phyloP scores from a whole-genome alignment of 2,888 invertebrate genomes.

The Tiphia femorata region DNA sequence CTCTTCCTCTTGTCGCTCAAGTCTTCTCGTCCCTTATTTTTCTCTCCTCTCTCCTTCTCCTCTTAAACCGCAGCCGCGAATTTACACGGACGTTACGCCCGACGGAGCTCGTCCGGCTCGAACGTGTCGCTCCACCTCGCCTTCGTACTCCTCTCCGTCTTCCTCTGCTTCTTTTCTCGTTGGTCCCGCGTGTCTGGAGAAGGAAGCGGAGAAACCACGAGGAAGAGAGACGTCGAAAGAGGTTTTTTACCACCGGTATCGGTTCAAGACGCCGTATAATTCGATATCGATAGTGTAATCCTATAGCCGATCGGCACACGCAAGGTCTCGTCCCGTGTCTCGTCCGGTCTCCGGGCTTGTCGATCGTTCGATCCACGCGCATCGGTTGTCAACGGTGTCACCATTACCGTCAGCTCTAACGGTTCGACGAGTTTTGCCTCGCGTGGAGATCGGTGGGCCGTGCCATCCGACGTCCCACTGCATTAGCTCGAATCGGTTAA shows the following conservation, averaged over 20 bases:
- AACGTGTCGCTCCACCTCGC: not conserved
- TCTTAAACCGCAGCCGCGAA: not conserved
- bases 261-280: conserved; percentile 68
- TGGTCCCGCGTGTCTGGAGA: no score
- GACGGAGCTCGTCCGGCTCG: not conserved
- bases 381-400: conserved; percentile 24
- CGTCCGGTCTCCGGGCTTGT: no score
- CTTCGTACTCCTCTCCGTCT: not conserved
- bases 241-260: conserved; percentile 55
- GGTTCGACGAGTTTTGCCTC: no score
- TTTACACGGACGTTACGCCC: not conserved
- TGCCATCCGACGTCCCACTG: no score
- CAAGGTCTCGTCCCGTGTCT: conserved; percentile 47
- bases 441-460: no score
- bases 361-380: conserved; percentile 35
- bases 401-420: conserved; percentile 24
- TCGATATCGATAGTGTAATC: conserved; percentile 66
- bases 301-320: conserved; percentile 37
- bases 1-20: not conserved
- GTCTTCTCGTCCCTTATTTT: not conserved
- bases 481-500: no score
- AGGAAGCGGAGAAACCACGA: no score
- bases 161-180: no score
- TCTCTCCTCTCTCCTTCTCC: not conserved
- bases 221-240: not conserved